Conservation (phyloP, 2,113 vertebrate species). For the Toxotes jaculatrix region DNA sequence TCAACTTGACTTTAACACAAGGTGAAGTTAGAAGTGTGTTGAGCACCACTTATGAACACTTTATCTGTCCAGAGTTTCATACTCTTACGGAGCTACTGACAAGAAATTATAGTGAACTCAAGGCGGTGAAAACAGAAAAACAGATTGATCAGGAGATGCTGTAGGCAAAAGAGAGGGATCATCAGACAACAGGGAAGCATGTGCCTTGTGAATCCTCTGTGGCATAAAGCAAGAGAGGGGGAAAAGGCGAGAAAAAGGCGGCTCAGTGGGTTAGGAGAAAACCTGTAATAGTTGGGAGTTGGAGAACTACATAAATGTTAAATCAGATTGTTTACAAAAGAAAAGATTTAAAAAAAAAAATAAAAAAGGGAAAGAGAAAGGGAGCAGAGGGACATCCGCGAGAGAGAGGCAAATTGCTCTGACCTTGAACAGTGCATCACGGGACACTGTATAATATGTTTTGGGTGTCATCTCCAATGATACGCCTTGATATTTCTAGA, state of each 20-base stretch:
- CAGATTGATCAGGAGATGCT: conserved; percentile 68
- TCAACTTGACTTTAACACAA: neutral
- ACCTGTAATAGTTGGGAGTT: conserved; percentile 55
- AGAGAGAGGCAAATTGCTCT: conserved; percentile 84
- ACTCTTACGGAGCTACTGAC: neutral
- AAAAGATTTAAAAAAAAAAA: conserved; percentile 12
- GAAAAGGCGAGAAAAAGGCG: conserved; percentile 24
- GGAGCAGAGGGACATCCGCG: conserved; percentile 72
- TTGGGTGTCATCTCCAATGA: conserved; percentile 89
- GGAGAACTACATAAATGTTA: conserved; percentile 62
- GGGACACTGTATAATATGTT: conserved; percentile 89
- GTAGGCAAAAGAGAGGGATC: conserved; percentile 48
- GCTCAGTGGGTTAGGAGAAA: conserved; percentile 73
- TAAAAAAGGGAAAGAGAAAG: conserved; percentile 49
- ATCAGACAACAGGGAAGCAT: conserved; percentile 54
- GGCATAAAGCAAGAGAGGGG: conserved; percentile 54
- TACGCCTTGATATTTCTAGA: conserved; percentile 88
- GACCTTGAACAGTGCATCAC: conserved; percentile 88
- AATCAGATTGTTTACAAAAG: conserved; percentile 57
- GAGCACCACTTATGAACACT: conserved; percentile 11
- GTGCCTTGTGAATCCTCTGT: conserved; percentile 57
- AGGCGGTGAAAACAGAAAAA: conserved; percentile 25
- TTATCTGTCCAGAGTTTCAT: conserved; percentile 16
- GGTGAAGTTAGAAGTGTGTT: neutral
- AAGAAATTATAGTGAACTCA: conserved; percentile 28